Evolutionary conservation across 2,888 invertebrate species (phyloP).

Genomic region (Drosophila borealis): DNA sequence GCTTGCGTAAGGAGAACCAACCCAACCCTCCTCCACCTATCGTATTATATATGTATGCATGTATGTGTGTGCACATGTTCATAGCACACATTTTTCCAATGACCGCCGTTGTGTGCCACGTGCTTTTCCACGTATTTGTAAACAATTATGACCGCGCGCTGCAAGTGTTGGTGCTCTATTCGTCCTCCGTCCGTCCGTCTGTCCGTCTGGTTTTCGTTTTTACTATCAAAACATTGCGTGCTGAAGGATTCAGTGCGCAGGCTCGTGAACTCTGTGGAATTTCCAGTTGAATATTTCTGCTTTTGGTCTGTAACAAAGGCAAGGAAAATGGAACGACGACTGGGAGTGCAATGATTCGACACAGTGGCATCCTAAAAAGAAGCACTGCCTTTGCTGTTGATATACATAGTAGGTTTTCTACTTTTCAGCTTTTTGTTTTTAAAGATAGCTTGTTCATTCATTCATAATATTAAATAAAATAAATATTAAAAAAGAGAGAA

Average conservation of each 20-base stretch:
- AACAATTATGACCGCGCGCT: constrained; percentile 54
- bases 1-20: constrained; percentile 1
- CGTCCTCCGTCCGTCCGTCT: constrained; percentile 11
- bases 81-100: constrained; percentile 29
- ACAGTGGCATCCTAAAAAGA: constrained; percentile 15
- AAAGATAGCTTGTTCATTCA: too few relatives aligned
- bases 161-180: constrained; percentile 18
- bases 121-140: constrained; percentile 65
- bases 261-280: constrained; percentile 51
- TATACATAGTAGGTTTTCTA: too few relatives aligned
- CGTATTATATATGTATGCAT: neutral
- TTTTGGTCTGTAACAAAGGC: constrained; percentile 28
- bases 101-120: constrained; percentile 46
- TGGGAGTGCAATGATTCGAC: constrained; percentile 33
- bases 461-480: too few relatives aligned
- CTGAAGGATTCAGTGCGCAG: constrained; percentile 43
- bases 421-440: too few relatives aligned
- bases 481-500: too few relatives aligned
- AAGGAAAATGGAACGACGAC: constrained; percentile 28
- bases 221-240: constrained; percentile 70
- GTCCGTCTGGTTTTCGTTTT: constrained; percentile 32
- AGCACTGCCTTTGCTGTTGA: too few relatives aligned
- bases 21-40: neutral
- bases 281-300: constrained; percentile 34
- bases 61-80: neutral